These are phyloP conservation scores for Chymomyza procnemis DNA, from an alignment of 2,888 invertebrate species.

Conservation along the genomic window DNA sequence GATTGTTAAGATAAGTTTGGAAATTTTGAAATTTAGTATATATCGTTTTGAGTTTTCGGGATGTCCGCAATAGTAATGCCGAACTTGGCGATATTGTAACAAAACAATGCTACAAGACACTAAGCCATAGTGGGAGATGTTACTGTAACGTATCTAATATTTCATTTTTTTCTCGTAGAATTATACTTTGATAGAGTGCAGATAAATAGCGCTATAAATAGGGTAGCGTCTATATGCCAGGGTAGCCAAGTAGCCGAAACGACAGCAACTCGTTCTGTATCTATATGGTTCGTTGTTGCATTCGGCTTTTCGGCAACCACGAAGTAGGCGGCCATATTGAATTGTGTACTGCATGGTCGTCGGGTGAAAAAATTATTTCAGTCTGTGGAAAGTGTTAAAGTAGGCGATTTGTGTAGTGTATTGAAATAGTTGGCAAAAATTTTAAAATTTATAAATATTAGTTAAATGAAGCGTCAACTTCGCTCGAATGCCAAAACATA, in stretches of 20 bases:
- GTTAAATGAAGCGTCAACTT: background rate
- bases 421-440: background rate
- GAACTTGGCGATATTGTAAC: background rate
- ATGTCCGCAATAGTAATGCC: background rate
- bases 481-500: background rate
- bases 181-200: background rate
- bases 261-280: background rate
- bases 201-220: background rate
- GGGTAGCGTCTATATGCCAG: background rate
- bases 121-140: too few species aligned
- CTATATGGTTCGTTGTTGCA: background rate
- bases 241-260: background rate
- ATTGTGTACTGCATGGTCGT: slow-evolving; percentile 29
- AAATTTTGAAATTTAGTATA: too few species aligned
- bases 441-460: background rate
- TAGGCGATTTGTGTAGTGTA: background rate
- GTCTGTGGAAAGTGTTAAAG: slow-evolving; percentile 1
- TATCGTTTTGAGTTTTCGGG: background rate
- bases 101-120: background rate
- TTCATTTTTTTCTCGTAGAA: background rate
- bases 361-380: slow-evolving; percentile 55
- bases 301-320: slow-evolving; percentile 29
- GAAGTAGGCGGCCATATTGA: slow-evolving; percentile 70
- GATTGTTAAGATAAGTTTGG: too few species aligned
- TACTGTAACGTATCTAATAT: too few species aligned